Evolutionary conservation across 2,888 invertebrate genomes (phyloP).

Genomic region (Seira ritae): DNA sequence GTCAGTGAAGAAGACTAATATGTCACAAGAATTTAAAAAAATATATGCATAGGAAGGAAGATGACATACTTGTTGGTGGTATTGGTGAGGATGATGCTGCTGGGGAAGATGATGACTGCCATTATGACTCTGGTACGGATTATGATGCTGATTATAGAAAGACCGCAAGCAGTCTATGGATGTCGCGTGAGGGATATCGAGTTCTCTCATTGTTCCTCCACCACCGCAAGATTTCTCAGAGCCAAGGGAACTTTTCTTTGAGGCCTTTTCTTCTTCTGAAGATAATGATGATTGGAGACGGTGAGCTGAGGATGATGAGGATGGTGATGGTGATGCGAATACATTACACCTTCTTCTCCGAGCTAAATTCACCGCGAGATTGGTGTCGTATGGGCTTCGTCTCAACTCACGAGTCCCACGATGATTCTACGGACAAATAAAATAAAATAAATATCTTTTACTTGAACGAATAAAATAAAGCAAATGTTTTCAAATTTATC

Average conservation of each 20-base stretch:
- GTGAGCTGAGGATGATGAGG: constrained; percentile 25
- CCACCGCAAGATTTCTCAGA: constrained; percentile 40
- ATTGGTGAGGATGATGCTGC: constrained; percentile 50
- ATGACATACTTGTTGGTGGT: constrained; percentile 65
- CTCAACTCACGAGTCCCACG: constrained; percentile 64
- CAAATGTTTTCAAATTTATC: neutral
- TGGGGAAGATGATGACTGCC: constrained; percentile 43
- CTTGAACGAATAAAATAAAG: neutral
- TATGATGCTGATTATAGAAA: constrained; percentile 50
- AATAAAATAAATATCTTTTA: constrained; percentile 37
- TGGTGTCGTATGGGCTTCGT: constrained; percentile 63
- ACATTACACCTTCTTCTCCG: constrained; percentile 62
- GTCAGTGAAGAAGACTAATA: too few species aligned
- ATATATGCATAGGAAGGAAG: neutral
- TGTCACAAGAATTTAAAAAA: too few species aligned
- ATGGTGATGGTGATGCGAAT: constrained; percentile 34
- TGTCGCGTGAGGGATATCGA: constrained; percentile 58
- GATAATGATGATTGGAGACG: constrained; percentile 25
- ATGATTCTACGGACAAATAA: constrained; percentile 66
- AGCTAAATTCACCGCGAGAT: constrained; percentile 51
- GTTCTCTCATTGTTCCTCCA: constrained; percentile 61
- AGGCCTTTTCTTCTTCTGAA: constrained; percentile 51
- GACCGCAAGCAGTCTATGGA: constrained; percentile 53
- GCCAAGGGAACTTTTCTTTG: constrained; percentile 55
- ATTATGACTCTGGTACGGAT: constrained; percentile 44